These are phyloP conservation scores for Tuta absoluta DNA, from an alignment of 2,888 invertebrate species.

Conservation along the genomic window DNA sequence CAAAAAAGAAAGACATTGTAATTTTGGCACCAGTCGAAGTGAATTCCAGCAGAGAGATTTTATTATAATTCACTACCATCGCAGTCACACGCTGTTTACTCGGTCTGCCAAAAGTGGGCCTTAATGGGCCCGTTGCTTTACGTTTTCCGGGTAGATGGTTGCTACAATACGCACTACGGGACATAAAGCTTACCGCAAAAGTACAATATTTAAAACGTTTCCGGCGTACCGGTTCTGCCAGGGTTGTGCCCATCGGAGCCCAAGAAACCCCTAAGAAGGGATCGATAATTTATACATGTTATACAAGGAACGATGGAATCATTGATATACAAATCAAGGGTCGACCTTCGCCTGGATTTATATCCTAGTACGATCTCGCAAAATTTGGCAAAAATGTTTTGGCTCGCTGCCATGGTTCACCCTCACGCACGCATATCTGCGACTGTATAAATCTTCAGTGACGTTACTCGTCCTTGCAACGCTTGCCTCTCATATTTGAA, in stretches of 20 bases:
- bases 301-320: constrained; percentile 27
- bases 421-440: constrained; percentile 50
- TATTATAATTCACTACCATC: not conserved
- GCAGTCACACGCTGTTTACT: not conserved
- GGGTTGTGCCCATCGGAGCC: constrained; percentile 2
- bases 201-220: constrained; percentile 20
- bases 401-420: constrained; percentile 51
- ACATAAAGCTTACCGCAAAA: constrained; percentile 16
- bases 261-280: constrained; percentile 4
- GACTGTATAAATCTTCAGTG: constrained; percentile 53
- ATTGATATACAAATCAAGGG: constrained; percentile 42
- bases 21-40: not conserved
- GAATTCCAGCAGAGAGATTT: not conserved
- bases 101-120: not conserved
- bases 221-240: not conserved
- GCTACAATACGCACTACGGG: constrained; percentile 13
- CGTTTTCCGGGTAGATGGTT: constrained; percentile 14
- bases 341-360: constrained; percentile 58
- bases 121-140: constrained; percentile 22
- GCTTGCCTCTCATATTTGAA: constrained; percentile 44
- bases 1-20: no score
- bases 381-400: constrained; percentile 68
- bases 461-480: constrained; percentile 47
- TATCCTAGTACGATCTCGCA: constrained; percentile 51
- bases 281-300: constrained; percentile 24